Evolutionary conservation across 2,888 invertebrate species (phyloP), one percentile per base, ranked within the genome.

Genomic region (Metallyticus violacea): DNA sequence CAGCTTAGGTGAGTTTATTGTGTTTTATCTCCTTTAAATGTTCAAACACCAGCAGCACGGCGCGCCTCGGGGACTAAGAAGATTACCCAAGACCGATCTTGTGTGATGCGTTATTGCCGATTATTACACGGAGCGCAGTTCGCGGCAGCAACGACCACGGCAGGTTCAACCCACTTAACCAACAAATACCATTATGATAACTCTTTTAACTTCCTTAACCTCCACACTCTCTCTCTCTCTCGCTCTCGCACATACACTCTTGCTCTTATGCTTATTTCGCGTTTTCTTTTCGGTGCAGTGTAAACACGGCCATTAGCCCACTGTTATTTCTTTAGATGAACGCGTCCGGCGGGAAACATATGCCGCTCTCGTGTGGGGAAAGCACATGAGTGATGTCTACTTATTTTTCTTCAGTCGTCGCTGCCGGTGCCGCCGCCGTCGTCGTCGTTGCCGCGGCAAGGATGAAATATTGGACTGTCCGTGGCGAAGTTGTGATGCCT

Each of bases 1-100:
- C 90, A 90, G 90, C 90, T 90, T 90, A 90, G 90, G 90, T 90
- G 90, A 90, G 90, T 90, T 90, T 90, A 90, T 90, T 90, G 90
- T 90, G 90, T 90, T 90, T 90, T 90, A 90, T 90, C 90, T 90
- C 89, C 89, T 89, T 89, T 90, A 90, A 90, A 88, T 88, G 88
- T 88, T 88, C 87, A 88, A 88, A 88, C 88, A 88, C 87, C 85
- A 81, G 87, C 79, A 25, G 83, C 76, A 84, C 78, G 86, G 82
- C 87, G 88, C 86, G 88, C 88, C 87, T 86, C 86, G 83, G 83
- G 83, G 85, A 86, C 88, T 88, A 88, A 88, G 88, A 85, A 88
- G 88, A 88, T 88, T 88, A 88, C 86, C 83, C 87, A 86, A 85
- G 86, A 87, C 86, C 88, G 88, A 88, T 88, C 88, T 88, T 87